Conservation (phyloP, 53 echinoderm and acorn worm species). For the Patiria pectinifera region DNA sequence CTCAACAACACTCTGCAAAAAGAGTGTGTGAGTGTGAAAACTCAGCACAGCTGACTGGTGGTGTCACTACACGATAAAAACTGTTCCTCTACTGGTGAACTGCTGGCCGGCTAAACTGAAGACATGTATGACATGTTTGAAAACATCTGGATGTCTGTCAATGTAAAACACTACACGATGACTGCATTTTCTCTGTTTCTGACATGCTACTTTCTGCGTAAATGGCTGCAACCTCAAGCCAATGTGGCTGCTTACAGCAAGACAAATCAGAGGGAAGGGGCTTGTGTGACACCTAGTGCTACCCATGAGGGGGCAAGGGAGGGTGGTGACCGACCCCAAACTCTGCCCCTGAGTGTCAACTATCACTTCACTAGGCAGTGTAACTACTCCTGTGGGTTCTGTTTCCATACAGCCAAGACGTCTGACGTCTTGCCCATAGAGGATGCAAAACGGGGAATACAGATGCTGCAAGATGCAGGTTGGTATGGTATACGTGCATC, state of each 20-base stretch:
- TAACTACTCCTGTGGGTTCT: constrained; percentile 59
- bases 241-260: neutral
- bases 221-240: neutral
- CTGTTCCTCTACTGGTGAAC: neutral
- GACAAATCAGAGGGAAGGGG: neutral
- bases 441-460: constrained; percentile 30
- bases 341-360: constrained; percentile 44
- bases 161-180: neutral
- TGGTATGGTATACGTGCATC: neutral
- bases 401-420: constrained; percentile 57
- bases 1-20: no score
- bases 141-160: neutral
- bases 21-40: no score
- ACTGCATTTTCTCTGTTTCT: neutral
- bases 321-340: neutral
- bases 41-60: no score
- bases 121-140: neutral
- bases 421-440: constrained; percentile 39
- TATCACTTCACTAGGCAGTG: constrained; percentile 61
- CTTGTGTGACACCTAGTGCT: no score
- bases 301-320: neutral
- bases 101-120: neutral
- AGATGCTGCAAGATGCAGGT: constrained; percentile 46
- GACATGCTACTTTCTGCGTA: neutral
- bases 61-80: no score